These are phyloP conservation scores for Loripinus fragilis DNA, from an alignment of 2,888 invertebrate genomes.

Conservation along the genomic window DNA sequence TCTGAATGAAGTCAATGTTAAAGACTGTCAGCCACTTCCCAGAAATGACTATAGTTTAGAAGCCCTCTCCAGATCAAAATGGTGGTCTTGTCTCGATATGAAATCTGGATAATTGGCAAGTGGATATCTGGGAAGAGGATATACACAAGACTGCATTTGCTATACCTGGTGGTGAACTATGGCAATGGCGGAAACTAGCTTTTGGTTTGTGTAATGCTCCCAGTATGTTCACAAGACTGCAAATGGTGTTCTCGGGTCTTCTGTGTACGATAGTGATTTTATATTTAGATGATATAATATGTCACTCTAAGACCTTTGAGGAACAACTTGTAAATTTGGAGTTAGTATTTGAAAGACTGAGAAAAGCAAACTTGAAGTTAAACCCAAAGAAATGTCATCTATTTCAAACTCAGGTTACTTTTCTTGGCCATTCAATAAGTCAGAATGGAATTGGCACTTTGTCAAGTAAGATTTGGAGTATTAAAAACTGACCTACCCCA, in stretches of 20 bases:
- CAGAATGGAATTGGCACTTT: constrained; percentile 27
- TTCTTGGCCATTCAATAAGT: constrained; percentile 34
- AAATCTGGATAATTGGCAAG: background rate
- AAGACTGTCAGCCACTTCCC: too few species aligned
- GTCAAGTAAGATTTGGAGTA: constrained; percentile 19
- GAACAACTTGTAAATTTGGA: constrained; percentile 40
- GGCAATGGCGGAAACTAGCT: too few species aligned
- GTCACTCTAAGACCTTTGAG: constrained; percentile 47
- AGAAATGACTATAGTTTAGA: constrained; percentile 57
- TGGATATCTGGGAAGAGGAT: constrained; percentile 27
- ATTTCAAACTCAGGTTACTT: constrained; percentile 27
- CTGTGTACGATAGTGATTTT: too few species aligned
- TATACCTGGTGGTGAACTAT: too few species aligned
- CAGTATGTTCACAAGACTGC: too few species aligned
- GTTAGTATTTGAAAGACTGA: constrained; percentile 50
- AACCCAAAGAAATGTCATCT: constrained; percentile 63
- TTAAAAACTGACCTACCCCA: constrained; percentile 41
- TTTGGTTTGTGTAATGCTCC: too few species aligned
- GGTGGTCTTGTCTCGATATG: too few species aligned
- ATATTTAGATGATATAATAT: constrained; percentile 64
- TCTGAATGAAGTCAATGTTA: too few species aligned
- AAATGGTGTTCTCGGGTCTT: too few species aligned
- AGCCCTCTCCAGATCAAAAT: constrained; percentile 32
- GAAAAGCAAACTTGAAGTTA: constrained; percentile 56
- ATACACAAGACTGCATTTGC: too few species aligned